Conservation (phyloP, 2,113 vertebrate genomes). For the Brevimyrus niger region DNA sequence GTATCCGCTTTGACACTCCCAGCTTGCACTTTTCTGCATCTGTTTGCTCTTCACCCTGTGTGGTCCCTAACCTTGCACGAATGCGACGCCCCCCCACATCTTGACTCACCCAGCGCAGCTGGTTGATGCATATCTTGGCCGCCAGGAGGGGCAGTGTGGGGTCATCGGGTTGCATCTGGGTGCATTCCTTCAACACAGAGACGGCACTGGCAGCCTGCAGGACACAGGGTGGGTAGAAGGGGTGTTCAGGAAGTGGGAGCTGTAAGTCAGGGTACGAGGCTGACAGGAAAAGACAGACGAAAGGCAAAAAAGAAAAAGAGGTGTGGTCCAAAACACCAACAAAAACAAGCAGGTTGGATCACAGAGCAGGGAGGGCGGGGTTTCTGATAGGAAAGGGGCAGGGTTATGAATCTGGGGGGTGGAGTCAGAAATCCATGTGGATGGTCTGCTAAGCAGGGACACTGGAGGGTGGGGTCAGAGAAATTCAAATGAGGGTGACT, state of each 20-base stretch:
- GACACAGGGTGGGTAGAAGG: not conserved
- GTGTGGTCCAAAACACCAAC: not conserved
- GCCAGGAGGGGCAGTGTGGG: slow-evolving; percentile 82
- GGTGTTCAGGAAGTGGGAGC: not conserved
- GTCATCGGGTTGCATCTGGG: slow-evolving; percentile 78
- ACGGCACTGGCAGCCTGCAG: slow-evolving; percentile 79
- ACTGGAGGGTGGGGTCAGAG: not conserved
- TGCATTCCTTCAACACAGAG: slow-evolving; percentile 83
- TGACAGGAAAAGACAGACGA: not conserved
- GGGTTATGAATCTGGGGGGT: not conserved
- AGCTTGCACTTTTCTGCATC: not conserved
- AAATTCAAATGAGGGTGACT: not conserved
- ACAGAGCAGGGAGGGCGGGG: not conserved
- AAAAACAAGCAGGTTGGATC: not conserved
- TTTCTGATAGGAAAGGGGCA: not conserved
- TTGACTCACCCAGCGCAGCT: slow-evolving; percentile 85
- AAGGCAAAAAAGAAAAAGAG: not conserved
- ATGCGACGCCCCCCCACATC: slow-evolving; percentile 14
- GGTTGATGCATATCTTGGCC: slow-evolving; percentile 89
- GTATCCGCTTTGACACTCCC: not conserved
- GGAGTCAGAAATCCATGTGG: not conserved
- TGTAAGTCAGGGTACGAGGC: not conserved
- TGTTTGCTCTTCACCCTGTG: not conserved
- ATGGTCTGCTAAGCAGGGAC: not conserved
- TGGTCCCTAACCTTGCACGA: not conserved